phyloP scores from a whole-genome alignment of 2,797 vertebrate species.

The Natrix natrix region DNA sequence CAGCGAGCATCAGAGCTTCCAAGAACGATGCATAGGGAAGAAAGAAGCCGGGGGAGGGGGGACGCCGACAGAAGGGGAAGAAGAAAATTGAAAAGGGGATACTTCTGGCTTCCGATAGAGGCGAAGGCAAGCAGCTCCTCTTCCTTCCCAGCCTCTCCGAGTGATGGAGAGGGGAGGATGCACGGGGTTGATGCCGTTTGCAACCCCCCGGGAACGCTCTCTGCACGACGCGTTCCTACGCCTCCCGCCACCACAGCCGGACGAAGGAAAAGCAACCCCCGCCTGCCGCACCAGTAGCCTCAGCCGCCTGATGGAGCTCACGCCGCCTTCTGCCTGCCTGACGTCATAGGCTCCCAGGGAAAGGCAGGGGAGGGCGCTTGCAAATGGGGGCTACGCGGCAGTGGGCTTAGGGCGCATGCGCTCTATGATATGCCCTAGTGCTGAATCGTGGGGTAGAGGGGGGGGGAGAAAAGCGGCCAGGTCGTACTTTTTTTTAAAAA shows the following conservation, averaged over 20 bases:
- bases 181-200: neutral
- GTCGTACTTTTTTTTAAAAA: neutral
- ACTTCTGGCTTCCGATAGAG: conserved; percentile 21
- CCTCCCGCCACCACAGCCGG: neutral
- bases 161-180: conserved; percentile 5
- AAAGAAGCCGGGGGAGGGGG: neutral
- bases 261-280: neutral
- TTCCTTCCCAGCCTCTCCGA: neutral
- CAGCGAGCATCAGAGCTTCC: neutral
- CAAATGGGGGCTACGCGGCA: conserved; percentile 63
- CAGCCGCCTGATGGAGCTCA: conserved; percentile 59
- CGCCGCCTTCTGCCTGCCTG: conserved; percentile 50
- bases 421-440: conserved; percentile 3
- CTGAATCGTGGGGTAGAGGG: neutral
- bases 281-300: conserved; percentile 15
- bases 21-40: conserved; percentile 9
- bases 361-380: conserved; percentile 16
- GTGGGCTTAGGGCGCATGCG: conserved; percentile 59
- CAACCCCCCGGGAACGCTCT: neutral
- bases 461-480: neutral
- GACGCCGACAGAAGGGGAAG: neutral
- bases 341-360: conserved; percentile 36
- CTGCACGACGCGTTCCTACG: neutral
- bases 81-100: neutral
- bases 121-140: neutral